These are phyloP conservation scores for Triplophysa rosa DNA, from an alignment of 2,113 vertebrate genomes.

Conservation along the genomic window DNA sequence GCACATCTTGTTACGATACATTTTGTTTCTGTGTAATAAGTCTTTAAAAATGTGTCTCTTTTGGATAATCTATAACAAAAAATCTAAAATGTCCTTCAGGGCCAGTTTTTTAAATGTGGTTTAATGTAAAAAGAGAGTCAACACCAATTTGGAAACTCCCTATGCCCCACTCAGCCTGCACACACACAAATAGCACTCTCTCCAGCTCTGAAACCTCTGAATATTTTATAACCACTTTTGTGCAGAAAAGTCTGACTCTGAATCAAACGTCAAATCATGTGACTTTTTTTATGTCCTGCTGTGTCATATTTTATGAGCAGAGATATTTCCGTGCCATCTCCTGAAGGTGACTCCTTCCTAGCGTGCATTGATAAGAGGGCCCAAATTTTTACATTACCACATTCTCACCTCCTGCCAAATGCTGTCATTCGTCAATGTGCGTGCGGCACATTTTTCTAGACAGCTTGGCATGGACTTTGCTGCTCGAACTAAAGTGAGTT, in stretches of 20 bases:
- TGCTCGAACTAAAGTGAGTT: slow-evolving; percentile 35
- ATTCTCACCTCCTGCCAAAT: slow-evolving; percentile 44
- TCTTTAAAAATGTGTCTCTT: slow-evolving; percentile 7
- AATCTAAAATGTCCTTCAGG: neutral
- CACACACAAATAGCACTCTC: slow-evolving; percentile 60
- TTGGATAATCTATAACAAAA: neutral
- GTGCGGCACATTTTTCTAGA: slow-evolving; percentile 36
- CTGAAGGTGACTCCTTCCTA: slow-evolving; percentile 57
- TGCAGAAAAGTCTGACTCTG: slow-evolving; percentile 61
- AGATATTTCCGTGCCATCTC: slow-evolving; percentile 39
- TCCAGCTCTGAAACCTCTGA: slow-evolving; percentile 62
- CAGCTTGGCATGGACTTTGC: slow-evolving; percentile 44
- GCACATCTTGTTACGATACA: slow-evolving; percentile 14
- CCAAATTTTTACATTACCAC: slow-evolving; percentile 47
- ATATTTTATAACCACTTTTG: slow-evolving; percentile 76
- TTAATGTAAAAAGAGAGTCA: slow-evolving; percentile 9
- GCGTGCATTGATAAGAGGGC: slow-evolving; percentile 34
- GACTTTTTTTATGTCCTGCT: slow-evolving; percentile 36
- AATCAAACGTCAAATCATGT: slow-evolving; percentile 57
- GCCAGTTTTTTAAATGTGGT: neutral
- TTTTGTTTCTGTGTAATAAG: slow-evolving; percentile 16
- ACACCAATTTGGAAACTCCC: slow-evolving; percentile 24
- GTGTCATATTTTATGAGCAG: slow-evolving; percentile 55
- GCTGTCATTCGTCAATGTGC: slow-evolving; percentile 56
- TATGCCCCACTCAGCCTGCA: slow-evolving; percentile 29